phyloP scores from a whole-genome alignment of 2,888 invertebrate genomes.

The Phoenoteleia sp. region DNA sequence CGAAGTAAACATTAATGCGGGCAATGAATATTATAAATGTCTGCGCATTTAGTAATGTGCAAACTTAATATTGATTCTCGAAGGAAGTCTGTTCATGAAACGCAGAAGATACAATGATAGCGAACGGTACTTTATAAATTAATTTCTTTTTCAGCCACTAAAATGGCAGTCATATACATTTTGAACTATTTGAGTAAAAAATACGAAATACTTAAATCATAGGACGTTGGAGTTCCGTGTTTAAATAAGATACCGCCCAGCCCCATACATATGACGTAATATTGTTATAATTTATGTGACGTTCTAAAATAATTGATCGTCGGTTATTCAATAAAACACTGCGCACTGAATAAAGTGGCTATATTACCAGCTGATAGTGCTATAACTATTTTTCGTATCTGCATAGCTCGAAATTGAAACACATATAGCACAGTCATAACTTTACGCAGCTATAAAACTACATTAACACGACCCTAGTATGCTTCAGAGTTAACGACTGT shows the following conservation, averaged over 20 bases:
- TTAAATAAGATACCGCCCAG: constrained; percentile 28
- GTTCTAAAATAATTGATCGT: constrained; percentile 60
- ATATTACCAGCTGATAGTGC: constrained; percentile 62
- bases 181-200: constrained; percentile 13
- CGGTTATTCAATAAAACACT: constrained; percentile 60
- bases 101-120: constrained; percentile 11
- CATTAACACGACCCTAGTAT: constrained; percentile 60
- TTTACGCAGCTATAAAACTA: constrained; percentile 65
- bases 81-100: constrained; percentile 22
- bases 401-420: constrained; percentile 66
- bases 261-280: constrained; percentile 37
- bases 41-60: neutral
- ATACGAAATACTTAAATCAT: constrained; percentile 7
- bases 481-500: constrained; percentile 64
- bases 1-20: constrained; percentile 16
- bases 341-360: constrained; percentile 60
- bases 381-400: constrained; percentile 71
- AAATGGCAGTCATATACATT: constrained; percentile 1
- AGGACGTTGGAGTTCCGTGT: constrained; percentile 15
- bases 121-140: constrained; percentile 1
- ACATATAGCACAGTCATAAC: constrained; percentile 64
- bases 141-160: neutral
- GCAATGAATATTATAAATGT: constrained; percentile 32
- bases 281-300: constrained; percentile 61
- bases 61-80: constrained; percentile 10